These are phyloP conservation scores for Limnephilus marmoratus DNA, from an alignment of 2,888 invertebrate genomes.

Conservation along the genomic window DNA sequence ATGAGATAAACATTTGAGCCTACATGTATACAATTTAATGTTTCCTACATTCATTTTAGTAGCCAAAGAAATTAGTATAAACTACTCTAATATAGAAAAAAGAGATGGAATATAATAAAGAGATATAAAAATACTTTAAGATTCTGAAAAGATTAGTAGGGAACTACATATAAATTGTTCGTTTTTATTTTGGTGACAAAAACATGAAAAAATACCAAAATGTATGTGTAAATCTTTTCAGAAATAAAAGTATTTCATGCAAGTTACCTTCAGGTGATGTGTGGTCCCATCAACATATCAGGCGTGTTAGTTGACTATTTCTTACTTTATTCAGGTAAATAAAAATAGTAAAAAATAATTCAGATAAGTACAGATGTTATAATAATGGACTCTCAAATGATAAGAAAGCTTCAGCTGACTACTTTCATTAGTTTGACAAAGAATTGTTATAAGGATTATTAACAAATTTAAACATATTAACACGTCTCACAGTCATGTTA, in stretches of 20 bases:
- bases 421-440: slow-evolving; percentile 7
- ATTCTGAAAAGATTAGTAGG: background rate
- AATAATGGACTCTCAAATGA: background rate
- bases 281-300: slow-evolving; percentile 57
- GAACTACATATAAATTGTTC: background rate
- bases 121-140: background rate
- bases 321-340: slow-evolving; percentile 28
- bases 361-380: background rate
- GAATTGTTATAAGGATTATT: background rate
- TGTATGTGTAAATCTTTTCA: background rate
- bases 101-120: background rate
- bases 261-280: slow-evolving; percentile 60
- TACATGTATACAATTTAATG: background rate
- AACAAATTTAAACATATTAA: background rate
- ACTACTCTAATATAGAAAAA: background rate
- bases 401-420: slow-evolving; percentile 32
- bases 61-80: background rate
- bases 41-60: background rate
- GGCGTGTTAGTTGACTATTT: slow-evolving; percentile 41
- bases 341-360: background rate
- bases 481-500: background rate
- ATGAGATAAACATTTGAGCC: background rate
- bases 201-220: background rate
- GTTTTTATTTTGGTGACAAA: background rate
- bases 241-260: slow-evolving; percentile 15